Base-by-base conservation (phyloP, 2,797 vertebrate genomes). In the Enoplosus armatus region DNA sequence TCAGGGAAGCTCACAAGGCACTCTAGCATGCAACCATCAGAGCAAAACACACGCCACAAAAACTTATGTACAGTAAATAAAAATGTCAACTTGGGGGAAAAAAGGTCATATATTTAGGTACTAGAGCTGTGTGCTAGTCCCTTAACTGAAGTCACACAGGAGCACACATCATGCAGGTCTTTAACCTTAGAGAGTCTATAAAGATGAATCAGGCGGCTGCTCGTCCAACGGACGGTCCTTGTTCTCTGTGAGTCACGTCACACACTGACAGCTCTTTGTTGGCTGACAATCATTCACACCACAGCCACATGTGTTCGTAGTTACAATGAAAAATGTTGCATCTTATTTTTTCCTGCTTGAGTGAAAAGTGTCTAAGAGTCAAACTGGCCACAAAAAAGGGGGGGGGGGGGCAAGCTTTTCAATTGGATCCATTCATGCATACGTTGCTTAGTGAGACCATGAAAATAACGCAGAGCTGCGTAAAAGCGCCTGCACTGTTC, bases 261-360 rank as follows among this genome's bases (percentile, higher is more conserved):
- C 55, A 48, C 16, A 70, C 39, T 50, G 64, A 83, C 56, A 54
- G 60, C 65, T 72, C 43, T 51, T 24, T 64, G 66, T 18, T 75
- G 54, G 37, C 79, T 27, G 78, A 66, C 63, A 60, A n/a, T 71
- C 79, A 64, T 22, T 77, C 50, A 48, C 80, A 69, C 62, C 50
- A 45, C 69, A 70, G 68, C 31, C 11, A 75, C 82, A 77, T 24
- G 54, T 83, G 75, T 83, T 75, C 79, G 39, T 50, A 65, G 79
- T 85, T 84, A 75, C 7, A 10, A 43, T 78, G 45, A 82, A 66
- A 76, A 80, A 70, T 53, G n/a, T 16, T 79, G 45, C 72, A 62
- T 77, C 43, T 63, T 72, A 73, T 81, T 72, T 80, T 55, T 63
- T 73, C 9, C 60, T 4, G 45, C 72, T 41, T 3, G 20, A 67